phyloP scores from a whole-genome alignment of 2,797 vertebrate species.

The Darevskia nairensis region DNA sequence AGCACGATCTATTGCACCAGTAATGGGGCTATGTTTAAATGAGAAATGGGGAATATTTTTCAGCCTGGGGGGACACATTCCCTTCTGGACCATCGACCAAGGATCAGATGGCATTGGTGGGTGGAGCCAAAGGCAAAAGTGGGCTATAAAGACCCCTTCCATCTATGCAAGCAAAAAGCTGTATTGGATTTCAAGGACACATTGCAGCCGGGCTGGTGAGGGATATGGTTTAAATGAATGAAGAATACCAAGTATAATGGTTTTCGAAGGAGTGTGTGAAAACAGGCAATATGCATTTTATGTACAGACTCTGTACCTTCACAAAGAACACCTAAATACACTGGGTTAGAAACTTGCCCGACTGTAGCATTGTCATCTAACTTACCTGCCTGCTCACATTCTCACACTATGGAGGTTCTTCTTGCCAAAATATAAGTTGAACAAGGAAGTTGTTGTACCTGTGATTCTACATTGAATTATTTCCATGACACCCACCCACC shows the following conservation, averaged over 20 bases:
- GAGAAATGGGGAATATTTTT: background rate
- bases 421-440: background rate
- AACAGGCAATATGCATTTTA: slow-evolving; percentile 2
- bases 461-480: background rate
- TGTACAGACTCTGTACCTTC: background rate
- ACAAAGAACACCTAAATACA: background rate
- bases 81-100: no score
- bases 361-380: background rate
- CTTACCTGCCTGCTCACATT: background rate
- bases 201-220: no score
- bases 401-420: background rate
- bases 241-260: background rate
- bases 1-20: background rate
- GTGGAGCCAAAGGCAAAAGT: no score
- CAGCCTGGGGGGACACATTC: no score
- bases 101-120: no score
- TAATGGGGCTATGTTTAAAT: background rate
- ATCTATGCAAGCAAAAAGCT: no score
- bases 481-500: no score
- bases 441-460: background rate
- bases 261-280: background rate
- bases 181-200: no score
- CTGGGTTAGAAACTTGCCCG: background rate
- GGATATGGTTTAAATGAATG: background rate
- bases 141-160: no score